A percentile compares a stretch with the other conserved stretches of the same genome.
These are phyloP conservation scores for Lingula anatina DNA, from an alignment of 2,888 invertebrate species.

Conservation along the genomic window DNA sequence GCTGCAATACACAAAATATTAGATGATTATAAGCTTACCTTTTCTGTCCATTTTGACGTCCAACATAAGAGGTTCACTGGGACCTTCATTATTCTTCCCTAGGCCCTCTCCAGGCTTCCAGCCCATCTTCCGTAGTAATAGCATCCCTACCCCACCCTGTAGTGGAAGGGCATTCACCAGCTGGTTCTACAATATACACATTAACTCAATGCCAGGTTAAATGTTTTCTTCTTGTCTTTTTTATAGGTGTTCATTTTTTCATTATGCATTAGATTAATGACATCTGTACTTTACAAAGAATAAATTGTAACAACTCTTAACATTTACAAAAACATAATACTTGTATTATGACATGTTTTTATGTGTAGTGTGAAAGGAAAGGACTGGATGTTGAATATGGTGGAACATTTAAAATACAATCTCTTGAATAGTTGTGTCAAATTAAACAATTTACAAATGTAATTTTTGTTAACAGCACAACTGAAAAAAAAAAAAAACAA, in stretches of 20 bases:
- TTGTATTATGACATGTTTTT: too few species aligned
- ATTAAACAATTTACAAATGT: too few species aligned
- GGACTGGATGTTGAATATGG: too few species aligned
- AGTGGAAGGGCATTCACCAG: slow-evolving; percentile 84
- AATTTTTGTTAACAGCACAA: too few species aligned
- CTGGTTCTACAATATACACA: slow-evolving; percentile 71
- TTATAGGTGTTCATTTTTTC: not conserved
- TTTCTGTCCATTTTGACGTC: slow-evolving; percentile 96
- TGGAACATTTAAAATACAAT: too few species aligned
- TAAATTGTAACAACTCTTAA: too few species aligned
- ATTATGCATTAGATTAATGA: not conserved
- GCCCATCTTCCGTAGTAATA: slow-evolving; percentile 95
- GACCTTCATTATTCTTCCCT: slow-evolving; percentile 90
- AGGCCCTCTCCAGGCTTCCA: slow-evolving; percentile 96
- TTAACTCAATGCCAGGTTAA: not conserved
- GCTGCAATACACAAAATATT: too few species aligned
- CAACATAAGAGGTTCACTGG: slow-evolving; percentile 79
- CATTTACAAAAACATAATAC: too few species aligned
- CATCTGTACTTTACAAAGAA: not conserved
- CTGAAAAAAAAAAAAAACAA: too few species aligned
- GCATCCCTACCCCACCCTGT: slow-evolving; percentile 93
- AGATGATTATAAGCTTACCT: too few species aligned
- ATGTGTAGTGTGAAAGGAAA: too few species aligned
- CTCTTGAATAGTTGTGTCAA: too few species aligned
- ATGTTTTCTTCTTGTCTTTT: not conserved